Percentiles rank a stretch among this genome's conserved stretches.
Conservation (phyloP, 2,888 invertebrate species). For the Xanthorhoe spadicearia region DNA sequence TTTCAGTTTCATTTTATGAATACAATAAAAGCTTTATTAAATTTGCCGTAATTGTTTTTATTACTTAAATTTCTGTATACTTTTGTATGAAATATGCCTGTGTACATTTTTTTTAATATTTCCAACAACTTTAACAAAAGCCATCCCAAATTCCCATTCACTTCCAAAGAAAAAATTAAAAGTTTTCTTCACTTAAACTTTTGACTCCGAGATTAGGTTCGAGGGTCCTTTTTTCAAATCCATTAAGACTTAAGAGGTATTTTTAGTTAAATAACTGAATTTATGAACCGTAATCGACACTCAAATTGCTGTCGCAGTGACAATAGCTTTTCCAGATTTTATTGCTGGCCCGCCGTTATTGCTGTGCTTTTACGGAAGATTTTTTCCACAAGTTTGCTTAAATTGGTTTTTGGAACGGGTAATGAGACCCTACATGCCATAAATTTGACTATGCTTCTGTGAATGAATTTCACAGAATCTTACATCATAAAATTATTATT, state of each 20-base stretch:
- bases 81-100: background rate
- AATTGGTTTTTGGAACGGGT: conserved; percentile 13
- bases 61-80: background rate
- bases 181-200: conserved; percentile 46
- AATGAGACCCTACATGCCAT: conserved; percentile 6
- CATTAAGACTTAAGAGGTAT: conserved; percentile 36
- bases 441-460: background rate
- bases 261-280: conserved; percentile 47
- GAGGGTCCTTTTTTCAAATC: conserved; percentile 44
- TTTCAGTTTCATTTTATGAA: too few relatives aligned
- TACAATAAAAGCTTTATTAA: background rate
- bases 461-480: conserved; percentile 30
- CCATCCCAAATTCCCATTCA: conserved; percentile 35
- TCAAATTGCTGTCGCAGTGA: conserved; percentile 41
- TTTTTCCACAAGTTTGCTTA: conserved; percentile 10
- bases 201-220: conserved; percentile 46
- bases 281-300: conserved; percentile 48
- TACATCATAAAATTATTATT: conserved; percentile 44
- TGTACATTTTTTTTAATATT: conserved; percentile 8
- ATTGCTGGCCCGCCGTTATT: conserved; percentile 28
- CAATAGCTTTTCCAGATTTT: conserved; percentile 38
- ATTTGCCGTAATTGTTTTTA: background rate
- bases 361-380: conserved; percentile 13
- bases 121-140: conserved; percentile 27
- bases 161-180: conserved; percentile 42